Percentiles rank a stretch among this genome's conserved stretches.
Evolutionary conservation across 2,888 invertebrate genomes (phyloP).

Genomic region (Dermolepida albohirtum): DNA sequence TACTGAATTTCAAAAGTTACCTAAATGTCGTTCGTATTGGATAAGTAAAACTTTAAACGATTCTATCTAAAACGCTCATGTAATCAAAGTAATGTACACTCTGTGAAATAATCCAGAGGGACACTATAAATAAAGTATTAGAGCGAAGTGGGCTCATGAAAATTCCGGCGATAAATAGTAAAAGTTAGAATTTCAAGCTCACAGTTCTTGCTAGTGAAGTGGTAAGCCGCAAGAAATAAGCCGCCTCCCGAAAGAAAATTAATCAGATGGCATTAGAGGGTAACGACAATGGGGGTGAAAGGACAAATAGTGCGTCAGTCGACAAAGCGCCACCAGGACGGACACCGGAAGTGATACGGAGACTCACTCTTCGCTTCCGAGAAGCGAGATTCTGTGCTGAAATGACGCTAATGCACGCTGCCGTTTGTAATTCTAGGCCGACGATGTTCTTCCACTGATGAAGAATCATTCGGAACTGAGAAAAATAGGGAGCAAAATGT

Average conservation of each 20-base stretch:
- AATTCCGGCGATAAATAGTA: conserved; percentile 37
- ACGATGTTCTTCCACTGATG: no score
- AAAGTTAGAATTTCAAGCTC: conserved; percentile 19
- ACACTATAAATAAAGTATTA: no score
- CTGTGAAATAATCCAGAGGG: no score
- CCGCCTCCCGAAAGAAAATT: conserved; percentile 48
- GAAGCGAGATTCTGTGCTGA: conserved; percentile 19
- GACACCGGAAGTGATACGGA: conserved; percentile 53
- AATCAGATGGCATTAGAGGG: conserved; percentile 54
- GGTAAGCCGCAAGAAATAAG: conserved; percentile 1
- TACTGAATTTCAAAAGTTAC: no score
- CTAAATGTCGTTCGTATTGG: no score
- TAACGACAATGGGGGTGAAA: conserved; percentile 54
- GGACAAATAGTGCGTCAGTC: conserved; percentile 61
- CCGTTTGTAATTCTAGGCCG: conserved; percentile 3
- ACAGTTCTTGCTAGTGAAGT: conserved; percentile 5
- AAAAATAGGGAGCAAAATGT: no score
- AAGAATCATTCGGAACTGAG: no score
- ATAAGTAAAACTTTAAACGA: no score
- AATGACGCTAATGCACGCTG: conserved; percentile 18
- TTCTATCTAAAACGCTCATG: no score
- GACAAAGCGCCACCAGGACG: conserved; percentile 57
- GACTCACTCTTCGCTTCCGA: conserved; percentile 45
- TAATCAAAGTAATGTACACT: no score
- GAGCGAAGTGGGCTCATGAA: conserved; percentile 2